Evolutionary conservation across 2,113 vertebrate species (phyloP).

Genomic region (Phainopepla nitens): DNA sequence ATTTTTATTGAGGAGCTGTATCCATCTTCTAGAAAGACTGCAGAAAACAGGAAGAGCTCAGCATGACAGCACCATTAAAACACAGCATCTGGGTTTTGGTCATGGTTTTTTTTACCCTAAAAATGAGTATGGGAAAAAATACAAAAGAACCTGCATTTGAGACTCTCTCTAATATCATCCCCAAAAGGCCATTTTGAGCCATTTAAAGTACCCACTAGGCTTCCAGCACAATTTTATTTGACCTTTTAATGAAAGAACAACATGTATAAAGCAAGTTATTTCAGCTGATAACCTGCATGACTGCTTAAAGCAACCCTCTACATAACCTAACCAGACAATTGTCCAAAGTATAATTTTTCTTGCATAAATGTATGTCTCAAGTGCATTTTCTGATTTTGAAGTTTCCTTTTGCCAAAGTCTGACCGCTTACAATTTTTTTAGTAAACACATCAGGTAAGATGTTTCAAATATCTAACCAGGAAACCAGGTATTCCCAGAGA

Average conservation of each 20-base stretch:
- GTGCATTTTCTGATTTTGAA: background rate
- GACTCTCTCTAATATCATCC: background rate
- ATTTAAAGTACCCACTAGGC: slow-evolving; percentile 17
- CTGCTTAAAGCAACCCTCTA: background rate
- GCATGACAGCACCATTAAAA: background rate
- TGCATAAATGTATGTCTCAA: background rate
- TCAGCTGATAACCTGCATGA: background rate
- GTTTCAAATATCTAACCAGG: background rate
- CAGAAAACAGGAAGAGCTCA: background rate
- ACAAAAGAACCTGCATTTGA: background rate
- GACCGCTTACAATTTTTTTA: background rate
- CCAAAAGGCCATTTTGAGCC: background rate
- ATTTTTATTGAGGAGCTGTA: background rate
- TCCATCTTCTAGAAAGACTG: background rate
- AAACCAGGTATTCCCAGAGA: background rate
- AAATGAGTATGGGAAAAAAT: background rate
- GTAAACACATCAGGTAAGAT: background rate
- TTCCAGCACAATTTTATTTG: slow-evolving; percentile 55
- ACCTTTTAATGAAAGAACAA: slow-evolving; percentile 55
- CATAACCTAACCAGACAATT: background rate
- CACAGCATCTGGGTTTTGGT: background rate
- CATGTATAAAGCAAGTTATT: background rate
- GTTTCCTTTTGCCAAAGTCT: background rate
- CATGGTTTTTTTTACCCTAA: background rate
- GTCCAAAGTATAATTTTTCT: background rate